phyloP scores from a whole-genome alignment of 2,113 vertebrate species.

The Fregata magnificens region DNA sequence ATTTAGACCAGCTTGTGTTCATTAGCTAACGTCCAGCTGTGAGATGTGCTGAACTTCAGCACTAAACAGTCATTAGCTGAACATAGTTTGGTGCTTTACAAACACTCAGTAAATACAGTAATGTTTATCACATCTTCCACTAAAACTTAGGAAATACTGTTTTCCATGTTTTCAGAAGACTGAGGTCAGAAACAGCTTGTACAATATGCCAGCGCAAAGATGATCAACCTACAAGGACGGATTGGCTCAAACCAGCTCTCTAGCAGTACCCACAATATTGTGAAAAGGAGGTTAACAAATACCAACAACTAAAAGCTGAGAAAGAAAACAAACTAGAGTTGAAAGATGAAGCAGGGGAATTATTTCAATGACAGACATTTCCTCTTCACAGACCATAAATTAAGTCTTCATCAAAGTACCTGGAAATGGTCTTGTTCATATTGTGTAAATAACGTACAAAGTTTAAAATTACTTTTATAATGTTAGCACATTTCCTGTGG shows the following conservation, averaged over 20 bases:
- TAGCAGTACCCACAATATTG: background rate
- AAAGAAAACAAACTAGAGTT: background rate
- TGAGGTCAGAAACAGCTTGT: background rate
- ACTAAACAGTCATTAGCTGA: background rate
- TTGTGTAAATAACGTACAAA: background rate
- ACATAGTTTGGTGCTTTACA: background rate
- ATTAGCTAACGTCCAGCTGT: conserved; percentile 38
- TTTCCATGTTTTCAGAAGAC: background rate
- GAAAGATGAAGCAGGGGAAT: background rate
- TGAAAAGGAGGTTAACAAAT: background rate
- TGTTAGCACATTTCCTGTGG: background rate
- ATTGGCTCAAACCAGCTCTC: background rate
- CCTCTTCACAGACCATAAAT: background rate
- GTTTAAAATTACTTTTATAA: background rate
- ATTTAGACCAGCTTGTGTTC: background rate
- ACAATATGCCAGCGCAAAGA: background rate
- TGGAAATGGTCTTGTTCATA: background rate
- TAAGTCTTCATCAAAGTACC: background rate
- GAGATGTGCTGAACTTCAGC: conserved; percentile 6
- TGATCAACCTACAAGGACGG: background rate
- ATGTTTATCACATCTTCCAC: background rate
- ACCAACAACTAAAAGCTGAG: background rate
- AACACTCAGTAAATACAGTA: background rate
- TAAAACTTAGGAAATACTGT: background rate
- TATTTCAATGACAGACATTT: background rate